A percentile compares a stretch with the other conserved stretches of the same genome.
phyloP scores from a whole-genome alignment of 2,113 vertebrate species.

The Eubucco bourcierii region DNA sequence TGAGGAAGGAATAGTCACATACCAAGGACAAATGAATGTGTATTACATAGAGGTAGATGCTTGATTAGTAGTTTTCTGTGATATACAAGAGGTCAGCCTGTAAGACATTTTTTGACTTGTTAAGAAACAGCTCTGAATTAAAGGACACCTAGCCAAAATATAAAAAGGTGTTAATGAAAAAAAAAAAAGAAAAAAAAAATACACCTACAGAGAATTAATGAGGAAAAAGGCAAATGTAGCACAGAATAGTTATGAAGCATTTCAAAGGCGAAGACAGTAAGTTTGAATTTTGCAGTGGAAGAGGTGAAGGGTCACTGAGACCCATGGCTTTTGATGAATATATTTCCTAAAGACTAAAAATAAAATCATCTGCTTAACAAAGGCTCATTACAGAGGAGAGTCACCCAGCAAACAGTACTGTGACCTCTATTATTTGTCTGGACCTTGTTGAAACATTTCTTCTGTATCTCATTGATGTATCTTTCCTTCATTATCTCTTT shows the following conservation, averaged over 20 bases:
- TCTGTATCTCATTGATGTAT: not conserved
- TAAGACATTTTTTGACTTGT: not conserved
- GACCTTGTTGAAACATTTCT: not conserved
- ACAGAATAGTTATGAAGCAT: not conserved
- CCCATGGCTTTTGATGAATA: not conserved
- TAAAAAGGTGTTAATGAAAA: not conserved
- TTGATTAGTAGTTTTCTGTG: not conserved
- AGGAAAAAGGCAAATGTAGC: not conserved
- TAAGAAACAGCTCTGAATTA: not conserved
- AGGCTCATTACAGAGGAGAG: not conserved
- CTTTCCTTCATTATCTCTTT: not conserved
- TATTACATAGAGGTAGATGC: not conserved
- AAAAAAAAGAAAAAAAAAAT: not conserved
- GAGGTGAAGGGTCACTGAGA: not conserved
- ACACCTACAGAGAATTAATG: not conserved
- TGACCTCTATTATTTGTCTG: not conserved
- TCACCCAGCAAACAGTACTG: not conserved
- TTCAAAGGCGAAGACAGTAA: not conserved
- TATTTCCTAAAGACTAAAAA: not conserved
- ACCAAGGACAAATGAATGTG: not conserved
- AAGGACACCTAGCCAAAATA: not conserved
- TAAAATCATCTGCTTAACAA: not conserved
- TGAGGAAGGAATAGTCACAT: rapidly evolving
- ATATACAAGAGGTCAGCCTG: not conserved
- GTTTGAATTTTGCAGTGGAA: not conserved